Evolutionary conservation across 2,797 vertebrate species (phyloP), one percentile per base, ranked within the genome.

Genomic region (Sebastes trivittatus): DNA sequence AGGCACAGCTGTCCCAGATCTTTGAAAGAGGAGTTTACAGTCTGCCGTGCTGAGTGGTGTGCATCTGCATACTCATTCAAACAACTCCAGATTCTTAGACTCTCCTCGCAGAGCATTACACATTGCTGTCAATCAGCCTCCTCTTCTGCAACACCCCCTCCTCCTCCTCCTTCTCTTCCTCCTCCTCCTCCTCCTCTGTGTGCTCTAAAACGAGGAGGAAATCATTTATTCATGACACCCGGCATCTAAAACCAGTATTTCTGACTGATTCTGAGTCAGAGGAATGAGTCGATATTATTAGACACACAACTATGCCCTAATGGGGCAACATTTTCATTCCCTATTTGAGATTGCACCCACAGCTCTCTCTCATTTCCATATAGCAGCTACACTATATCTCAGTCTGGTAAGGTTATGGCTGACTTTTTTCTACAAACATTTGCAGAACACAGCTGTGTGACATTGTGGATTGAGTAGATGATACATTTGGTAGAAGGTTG

Each of bases 221-320:
- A 95, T 94, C 75, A 93, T 94, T 93, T 95, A 94, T 95, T 94
- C 94, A 94, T 94, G 92, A 92, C 82, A 86, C 75, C 71, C 81
- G 11, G 87, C 90, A 89, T 91, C 90, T 85, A 84, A 91, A 93
- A 88, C 74, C 81, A 84, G 84, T 62, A 86, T 90, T 88, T 91
- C 78, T 89, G 85, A 77, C 88, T 79, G 85, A 86, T 79, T 86
- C 77, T 77, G 88, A 91, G 88, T 92, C 88, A 78, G 80, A 73
- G 88, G 71, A 83, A 83, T 80, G 80, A 84, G 81, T 78, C 66
- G 87, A 84, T 93, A 94, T 94, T 94, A 94, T 93, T 94, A 94
- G 91, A 90, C 68, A 7, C 87, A 83, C 86, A 82, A 73, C 86
- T 81, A 59, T 78, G 79, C 77, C 83, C 86, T 90, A 76, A 91